phyloP scores from a whole-genome alignment of 2,797 vertebrate genomes.

The Gymnoscopelus microlampas region DNA sequence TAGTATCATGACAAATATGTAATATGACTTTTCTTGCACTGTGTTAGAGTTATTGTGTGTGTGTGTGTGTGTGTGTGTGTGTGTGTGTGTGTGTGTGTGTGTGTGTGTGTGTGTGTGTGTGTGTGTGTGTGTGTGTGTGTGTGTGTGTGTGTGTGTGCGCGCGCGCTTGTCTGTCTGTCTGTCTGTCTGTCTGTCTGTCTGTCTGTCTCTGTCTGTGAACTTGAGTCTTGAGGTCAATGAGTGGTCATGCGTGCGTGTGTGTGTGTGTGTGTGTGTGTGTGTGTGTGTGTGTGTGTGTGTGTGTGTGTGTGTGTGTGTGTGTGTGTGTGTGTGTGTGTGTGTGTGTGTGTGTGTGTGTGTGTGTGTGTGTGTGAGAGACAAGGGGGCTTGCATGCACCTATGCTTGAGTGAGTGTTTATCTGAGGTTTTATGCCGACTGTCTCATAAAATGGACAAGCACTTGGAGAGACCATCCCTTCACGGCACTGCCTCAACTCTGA shows the following conservation, averaged over 20 bases:
- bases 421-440: constrained; percentile 59
- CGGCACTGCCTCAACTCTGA: constrained; percentile 32
- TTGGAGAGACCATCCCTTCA: constrained; percentile 36
- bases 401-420: constrained; percentile 62
- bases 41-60: too few relatives aligned
- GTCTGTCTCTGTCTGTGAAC: background rate
- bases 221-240: constrained; percentile 20
- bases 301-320: constrained; percentile 2
- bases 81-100: too few relatives aligned
- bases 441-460: constrained; percentile 62
- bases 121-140: too few relatives aligned
- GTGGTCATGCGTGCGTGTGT: background rate
- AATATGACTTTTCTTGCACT: too few relatives aligned
- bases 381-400: constrained; percentile 24
- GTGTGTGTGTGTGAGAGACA: constrained; percentile 1
- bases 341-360: constrained; percentile 41
- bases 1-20: too few relatives aligned
- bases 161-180: too few relatives aligned
- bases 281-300: background rate
- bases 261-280: constrained; percentile 7
- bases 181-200: too few relatives aligned
- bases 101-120: constrained; percentile 1
- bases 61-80: too few relatives aligned
- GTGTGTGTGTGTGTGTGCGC: too few relatives aligned
- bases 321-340: constrained; percentile 20